phyloP scores from a whole-genome alignment of 2,113 vertebrate genomes.

The Cardinalis cardinalis region DNA sequence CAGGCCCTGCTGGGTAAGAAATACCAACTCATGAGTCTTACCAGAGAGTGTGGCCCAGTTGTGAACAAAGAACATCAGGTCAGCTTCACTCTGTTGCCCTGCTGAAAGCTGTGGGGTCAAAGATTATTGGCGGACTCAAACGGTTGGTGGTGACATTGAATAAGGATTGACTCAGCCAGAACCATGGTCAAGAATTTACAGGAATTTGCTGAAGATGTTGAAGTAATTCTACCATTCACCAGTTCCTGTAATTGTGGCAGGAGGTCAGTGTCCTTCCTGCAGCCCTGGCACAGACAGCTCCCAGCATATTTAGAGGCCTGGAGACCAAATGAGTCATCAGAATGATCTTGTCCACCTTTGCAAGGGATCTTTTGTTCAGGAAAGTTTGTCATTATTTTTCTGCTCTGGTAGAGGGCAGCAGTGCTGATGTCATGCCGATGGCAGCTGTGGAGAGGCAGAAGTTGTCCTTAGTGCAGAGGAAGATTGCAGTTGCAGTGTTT shows the following conservation, averaged over 20 bases:
- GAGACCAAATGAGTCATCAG: neutral
- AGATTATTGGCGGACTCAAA: neutral
- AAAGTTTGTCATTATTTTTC: neutral
- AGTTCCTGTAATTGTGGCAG: neutral
- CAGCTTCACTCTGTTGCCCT: neutral
- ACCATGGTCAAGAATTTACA: neutral
- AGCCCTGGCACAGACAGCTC: neutral
- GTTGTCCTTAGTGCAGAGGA: neutral
- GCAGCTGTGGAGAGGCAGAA: neutral
- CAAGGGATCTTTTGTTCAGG: neutral
- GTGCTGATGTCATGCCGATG: neutral
- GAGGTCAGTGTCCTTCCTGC: neutral
- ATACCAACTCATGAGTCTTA: neutral
- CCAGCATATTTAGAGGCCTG: neutral
- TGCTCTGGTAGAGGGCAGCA: neutral
- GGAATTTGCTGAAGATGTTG: neutral
- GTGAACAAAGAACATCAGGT: accelerated
- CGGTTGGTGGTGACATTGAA: neutral
- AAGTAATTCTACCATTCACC: neutral
- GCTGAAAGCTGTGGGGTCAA: neutral
- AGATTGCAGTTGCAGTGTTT: neutral
- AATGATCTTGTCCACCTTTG: neutral
- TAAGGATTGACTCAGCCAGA: neutral
- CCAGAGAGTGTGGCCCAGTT: neutral
- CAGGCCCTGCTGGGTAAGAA: accelerated